Base-by-base conservation (phyloP, 2,113 vertebrate species). In the Brienomyrus brachyistius region DNA sequence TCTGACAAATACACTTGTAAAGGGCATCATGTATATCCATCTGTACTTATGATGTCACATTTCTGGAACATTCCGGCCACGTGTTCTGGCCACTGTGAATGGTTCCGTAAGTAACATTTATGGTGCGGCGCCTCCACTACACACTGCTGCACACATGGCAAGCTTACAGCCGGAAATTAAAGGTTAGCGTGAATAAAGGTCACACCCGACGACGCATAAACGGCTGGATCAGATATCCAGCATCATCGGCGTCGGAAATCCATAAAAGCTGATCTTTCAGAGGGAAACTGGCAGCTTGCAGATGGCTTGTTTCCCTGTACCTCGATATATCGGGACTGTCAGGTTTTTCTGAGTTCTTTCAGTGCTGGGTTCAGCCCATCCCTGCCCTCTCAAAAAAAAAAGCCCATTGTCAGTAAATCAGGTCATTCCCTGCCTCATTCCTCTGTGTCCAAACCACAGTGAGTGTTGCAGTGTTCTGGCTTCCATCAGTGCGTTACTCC, bases 1-100 rank as follows among this genome's bases (percentile, higher is more conserved):
- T 90, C 86, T 86, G 89, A 23, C 31, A 89, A 83, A 89, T 50
- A 88, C 90, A 83, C 74, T 50, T 85, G 43, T 90, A 86, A 88
- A 48, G n/a, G 66, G 47, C 85, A 5, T 88, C 66, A 15, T 80
- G 48, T 11, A 31, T 77, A 77, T 56, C 77, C 27, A 87, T 54
- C n/a, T 21, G 21, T 62, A 40, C 70, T 17, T 77, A 70, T 74
- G 62, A 45, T 40, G 54, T 40, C 84, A 86, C 59, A 50, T 86
- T 51, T 74, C n/a, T 47, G 11, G 40, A 48, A 83, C 54, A 31
- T 45, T 40, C 82, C 23, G 45, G 23, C 43, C 21, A 11, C 19
- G 9, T 27, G 10, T 10, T 86, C 47, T 35, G 27, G 48, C n/a
- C 23, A 8, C 84, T 52, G 47, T 52, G n/a, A 35, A 51, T 3